Conservation (phyloP, 2,888 invertebrate genomes). For the Sesia apiformis region DNA sequence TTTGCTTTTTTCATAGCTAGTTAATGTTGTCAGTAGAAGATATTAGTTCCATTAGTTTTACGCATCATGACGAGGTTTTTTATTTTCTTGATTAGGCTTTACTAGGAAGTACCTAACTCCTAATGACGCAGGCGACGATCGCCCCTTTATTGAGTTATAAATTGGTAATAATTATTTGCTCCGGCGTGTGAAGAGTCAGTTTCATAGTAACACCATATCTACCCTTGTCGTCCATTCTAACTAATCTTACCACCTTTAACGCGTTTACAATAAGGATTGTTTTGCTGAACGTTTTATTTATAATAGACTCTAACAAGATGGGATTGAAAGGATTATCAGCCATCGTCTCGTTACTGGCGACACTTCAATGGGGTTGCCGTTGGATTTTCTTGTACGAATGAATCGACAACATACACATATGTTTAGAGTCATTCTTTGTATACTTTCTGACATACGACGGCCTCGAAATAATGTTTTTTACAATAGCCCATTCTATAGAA, state of each 20-base stretch:
- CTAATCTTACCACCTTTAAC: neutral
- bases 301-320: slow-evolving; percentile 14
- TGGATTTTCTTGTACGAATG: neutral
- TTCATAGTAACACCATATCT: neutral
- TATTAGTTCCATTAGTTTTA: no score
- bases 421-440: neutral
- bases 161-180: neutral
- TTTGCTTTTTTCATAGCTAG: no score
- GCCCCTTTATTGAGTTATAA: no score
- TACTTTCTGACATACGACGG: no score
- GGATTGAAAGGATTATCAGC: slow-evolving; percentile 28
- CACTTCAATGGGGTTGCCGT: slow-evolving; percentile 40
- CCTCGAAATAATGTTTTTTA: no score
- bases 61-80: no score
- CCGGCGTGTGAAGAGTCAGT: neutral
- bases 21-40: no score
- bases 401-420: neutral
- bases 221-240: neutral
- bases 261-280: neutral
- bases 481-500: no score
- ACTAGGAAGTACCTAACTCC: no score
- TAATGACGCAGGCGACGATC: no score
- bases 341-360: slow-evolving; percentile 50
- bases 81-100: no score
- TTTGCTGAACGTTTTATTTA: neutral